Conservation (phyloP, 1,140 invertebrate genomes). For the Macrobrachium nipponense region DNA sequence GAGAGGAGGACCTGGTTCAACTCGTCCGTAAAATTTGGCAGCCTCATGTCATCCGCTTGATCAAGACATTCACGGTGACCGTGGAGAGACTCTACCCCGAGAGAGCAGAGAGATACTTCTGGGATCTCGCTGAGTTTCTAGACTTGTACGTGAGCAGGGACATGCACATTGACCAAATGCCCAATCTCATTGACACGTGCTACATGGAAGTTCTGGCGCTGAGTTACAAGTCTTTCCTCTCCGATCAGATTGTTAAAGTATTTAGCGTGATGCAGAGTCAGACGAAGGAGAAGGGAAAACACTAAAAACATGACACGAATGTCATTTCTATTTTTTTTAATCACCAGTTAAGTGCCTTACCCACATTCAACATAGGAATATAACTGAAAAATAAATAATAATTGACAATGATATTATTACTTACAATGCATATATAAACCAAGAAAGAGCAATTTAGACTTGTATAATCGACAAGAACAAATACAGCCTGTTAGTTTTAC, state of each 20-base stretch:
- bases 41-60: constrained; percentile 26
- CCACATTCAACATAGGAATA: neutral
- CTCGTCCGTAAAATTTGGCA: constrained; percentile 40
- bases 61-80: constrained; percentile 35
- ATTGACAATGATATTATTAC: too few species aligned
- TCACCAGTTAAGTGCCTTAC: neutral
- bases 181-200: constrained; percentile 32
- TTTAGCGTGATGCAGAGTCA: constrained; percentile 34
- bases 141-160: constrained; percentile 21
- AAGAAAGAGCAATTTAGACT: too few species aligned
- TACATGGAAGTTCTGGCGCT: constrained; percentile 31
- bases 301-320: neutral
- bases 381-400: too few species aligned
- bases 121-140: constrained; percentile 44
- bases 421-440: too few species aligned
- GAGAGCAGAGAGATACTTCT: constrained; percentile 48
- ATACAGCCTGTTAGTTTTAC: too few species aligned
- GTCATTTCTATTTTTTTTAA: neutral
- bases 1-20: neutral
- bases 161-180: constrained; percentile 7
- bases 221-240: constrained; percentile 33
- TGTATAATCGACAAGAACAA: too few species aligned
- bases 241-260: constrained; percentile 33
- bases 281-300: neutral
- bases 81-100: constrained; percentile 28